These are phyloP conservation scores for Electrona antarctica DNA, from an alignment of 2,113 vertebrate genomes.

Conservation along the genomic window DNA sequence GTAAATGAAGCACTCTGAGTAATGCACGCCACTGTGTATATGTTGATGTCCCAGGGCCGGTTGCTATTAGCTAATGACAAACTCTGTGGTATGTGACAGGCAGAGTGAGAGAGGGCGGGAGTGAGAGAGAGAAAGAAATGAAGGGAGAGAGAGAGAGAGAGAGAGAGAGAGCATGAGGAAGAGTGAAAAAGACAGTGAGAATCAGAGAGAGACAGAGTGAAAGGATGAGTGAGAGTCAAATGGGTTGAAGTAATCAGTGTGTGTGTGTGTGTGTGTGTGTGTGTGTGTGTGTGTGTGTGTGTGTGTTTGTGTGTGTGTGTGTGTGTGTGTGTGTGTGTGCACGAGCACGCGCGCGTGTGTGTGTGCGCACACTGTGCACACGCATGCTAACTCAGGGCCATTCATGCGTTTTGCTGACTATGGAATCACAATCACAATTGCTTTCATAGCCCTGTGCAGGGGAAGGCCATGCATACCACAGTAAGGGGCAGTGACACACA, in stretches of 20 bases:
- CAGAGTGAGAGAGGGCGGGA: constrained; percentile 40
- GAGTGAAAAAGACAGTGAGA: constrained; percentile 1
- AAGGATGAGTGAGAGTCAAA: constrained; percentile 69
- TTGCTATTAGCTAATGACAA: constrained; percentile 72
- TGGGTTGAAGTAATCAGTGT: constrained; percentile 73
- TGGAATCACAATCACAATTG: constrained; percentile 77
- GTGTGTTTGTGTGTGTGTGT: constrained; percentile 21
- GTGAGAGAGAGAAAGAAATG: background rate
- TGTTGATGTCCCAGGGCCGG: constrained; percentile 48
- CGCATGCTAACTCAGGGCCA: constrained; percentile 67
- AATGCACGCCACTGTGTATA: constrained; percentile 23
- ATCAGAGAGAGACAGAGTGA: constrained; percentile 34
- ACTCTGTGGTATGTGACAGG: constrained; percentile 63
- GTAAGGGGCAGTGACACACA: constrained; percentile 63
- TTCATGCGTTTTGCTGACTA: constrained; percentile 79
- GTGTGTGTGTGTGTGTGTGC: constrained; percentile 4
- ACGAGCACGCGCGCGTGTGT: background rate
- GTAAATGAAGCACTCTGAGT: constrained; percentile 36
- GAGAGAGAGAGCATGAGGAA: constrained; percentile 25
- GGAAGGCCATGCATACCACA: constrained; percentile 75
- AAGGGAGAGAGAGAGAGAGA: constrained; percentile 4
- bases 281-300: too few relatives aligned
- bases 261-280: constrained; percentile 25
- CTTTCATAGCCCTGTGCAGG: constrained; percentile 75
- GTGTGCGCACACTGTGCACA: constrained; percentile 25